Conservation (phyloP, 2,888 invertebrate genomes). For the Chaetogeoica ovagalla region DNA sequence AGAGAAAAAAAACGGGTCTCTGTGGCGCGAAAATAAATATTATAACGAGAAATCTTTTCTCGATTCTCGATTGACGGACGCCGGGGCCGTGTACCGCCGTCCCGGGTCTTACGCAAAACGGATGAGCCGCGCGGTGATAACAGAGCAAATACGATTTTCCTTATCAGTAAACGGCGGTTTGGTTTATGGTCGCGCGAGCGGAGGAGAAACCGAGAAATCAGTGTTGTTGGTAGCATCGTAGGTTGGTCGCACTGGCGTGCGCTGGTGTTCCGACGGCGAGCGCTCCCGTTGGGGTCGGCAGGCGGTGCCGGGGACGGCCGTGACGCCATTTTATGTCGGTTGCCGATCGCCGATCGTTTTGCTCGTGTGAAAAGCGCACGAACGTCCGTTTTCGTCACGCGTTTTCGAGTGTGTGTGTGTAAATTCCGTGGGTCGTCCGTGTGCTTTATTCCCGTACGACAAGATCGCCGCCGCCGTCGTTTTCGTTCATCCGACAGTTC, state of each 20-base stretch:
- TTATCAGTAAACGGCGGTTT: too few relatives aligned
- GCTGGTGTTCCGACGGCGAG: conserved; percentile 13
- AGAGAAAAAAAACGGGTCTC: not conserved
- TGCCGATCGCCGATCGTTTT: not conserved
- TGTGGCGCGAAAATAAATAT: too few relatives aligned
- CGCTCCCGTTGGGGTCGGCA: not conserved
- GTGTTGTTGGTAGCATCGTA: not conserved
- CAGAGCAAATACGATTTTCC: too few relatives aligned
- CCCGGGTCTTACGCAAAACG: too few relatives aligned
- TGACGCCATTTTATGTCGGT: conserved; percentile 56
- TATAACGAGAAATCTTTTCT: not conserved
- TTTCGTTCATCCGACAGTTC: not conserved
- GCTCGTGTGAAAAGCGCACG: not conserved
- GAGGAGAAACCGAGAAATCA: too few relatives aligned
- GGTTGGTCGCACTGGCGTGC: not conserved
- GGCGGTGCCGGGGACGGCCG: conserved; percentile 31
- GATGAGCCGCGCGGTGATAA: too few relatives aligned
- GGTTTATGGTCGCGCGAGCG: too few relatives aligned
- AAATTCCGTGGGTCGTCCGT: too few relatives aligned
- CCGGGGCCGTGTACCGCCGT: too few relatives aligned
- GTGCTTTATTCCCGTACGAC: too few relatives aligned
- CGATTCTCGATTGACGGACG: too few relatives aligned
- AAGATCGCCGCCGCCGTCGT: not conserved
- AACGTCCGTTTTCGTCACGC: too few relatives aligned
- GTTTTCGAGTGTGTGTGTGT: not conserved